Base-by-base conservation (phyloP, 2,113 vertebrate genomes). In the Rhea pennata region DNA sequence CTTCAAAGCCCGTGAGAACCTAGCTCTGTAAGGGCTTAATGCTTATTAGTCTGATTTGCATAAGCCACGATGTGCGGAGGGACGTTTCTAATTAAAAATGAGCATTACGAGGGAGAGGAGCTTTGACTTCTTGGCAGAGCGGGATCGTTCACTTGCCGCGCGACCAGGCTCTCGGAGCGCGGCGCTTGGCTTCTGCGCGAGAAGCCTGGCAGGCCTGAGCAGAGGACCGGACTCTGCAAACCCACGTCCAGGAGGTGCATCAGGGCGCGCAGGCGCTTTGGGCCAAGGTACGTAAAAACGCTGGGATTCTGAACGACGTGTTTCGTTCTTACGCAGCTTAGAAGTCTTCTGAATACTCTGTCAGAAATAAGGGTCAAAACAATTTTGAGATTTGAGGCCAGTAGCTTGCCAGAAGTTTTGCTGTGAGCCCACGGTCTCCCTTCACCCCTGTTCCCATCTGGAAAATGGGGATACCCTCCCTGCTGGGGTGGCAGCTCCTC, bases 71-170 rank as follows among this genome's bases (percentile, higher is more conserved):
- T 36, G 36, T 36, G 36, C 36, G 36, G 36, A 36, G 36, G 36
- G 36, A 36, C 6, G 36, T 77, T 61, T 29, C n/a, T 39, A 27
- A 39, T 56, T 64, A 39, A 75, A 50, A 46, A 13, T 75, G 54
- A 23, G 23, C 36, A 12, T 93, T 58, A 17, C 4, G 8, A 46
- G 50, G 13, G 65, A 65, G 65, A 65, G 21, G 36, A 51, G 50
- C 31, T 86, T 65, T 51, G 44, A 10, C 15, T 64, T 81, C 39
- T 65, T 1, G 0, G 36, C 36, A 36, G 51, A 53, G 15, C 15
- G 12, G 81, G 8, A 29, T 59, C n/a, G 21, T 26, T 14, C 24
- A 8, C n/a, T 1, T 2, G 1, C 67, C 21, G 1, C 14, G n/a
- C 4, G 69, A 50, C 42, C 9, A 36, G 74, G 26, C 20, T 4